Evolutionary conservation across 2,888 invertebrate species (phyloP), one percentile per base, ranked within the genome.

Genomic region (Eupithecia tripunctaria): DNA sequence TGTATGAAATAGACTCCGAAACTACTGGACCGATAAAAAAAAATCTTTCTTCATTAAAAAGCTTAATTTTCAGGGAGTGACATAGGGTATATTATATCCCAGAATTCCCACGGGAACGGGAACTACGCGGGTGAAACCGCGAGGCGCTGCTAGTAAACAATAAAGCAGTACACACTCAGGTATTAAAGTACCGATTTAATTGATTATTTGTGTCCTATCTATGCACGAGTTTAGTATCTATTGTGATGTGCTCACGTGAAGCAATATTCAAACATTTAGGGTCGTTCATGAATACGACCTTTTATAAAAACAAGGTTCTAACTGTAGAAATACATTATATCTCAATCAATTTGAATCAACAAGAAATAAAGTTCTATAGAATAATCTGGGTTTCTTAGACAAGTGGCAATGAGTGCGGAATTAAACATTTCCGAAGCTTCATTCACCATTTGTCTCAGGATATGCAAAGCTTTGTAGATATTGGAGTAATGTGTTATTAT

Each of bases 131-230:
- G n/a, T n/a, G n/a, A n/a, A n/a, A n/a, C n/a, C n/a, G n/a, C n/a
- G n/a, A n/a, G n/a, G n/a, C n/a, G n/a, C n/a, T n/a, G n/a, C n/a
- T n/a, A n/a, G n/a, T n/a, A n/a, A n/a, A n/a, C n/a, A n/a, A n/a
- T n/a, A n/a, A n/a, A n/a, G n/a, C n/a, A n/a, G n/a, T n/a, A n/a
- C n/a, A n/a, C n/a, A n/a, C n/a, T n/a, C n/a, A n/a, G n/a, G n/a
- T 8, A 47, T 5, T 47, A n/a, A 47, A 32, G 60, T 60, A 60
- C 27, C 47, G 47, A 2, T 63, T n/a, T 36, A 36, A 63, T 63
- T 63, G 60, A 60, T 29, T 60, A 60, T 32, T 21, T 21, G 62
- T n/a, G 36, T 63, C 63, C 36, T 63, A 63, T 63, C 63, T 63
- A 63, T 63, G 36, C 32, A 63, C n/a, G n/a, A 36, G 36, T 36